Evolutionary conservation across 2,113 vertebrate species (phyloP), one percentile per base, ranked within the genome.

Genomic region (Misgurnus mizolepis): DNA sequence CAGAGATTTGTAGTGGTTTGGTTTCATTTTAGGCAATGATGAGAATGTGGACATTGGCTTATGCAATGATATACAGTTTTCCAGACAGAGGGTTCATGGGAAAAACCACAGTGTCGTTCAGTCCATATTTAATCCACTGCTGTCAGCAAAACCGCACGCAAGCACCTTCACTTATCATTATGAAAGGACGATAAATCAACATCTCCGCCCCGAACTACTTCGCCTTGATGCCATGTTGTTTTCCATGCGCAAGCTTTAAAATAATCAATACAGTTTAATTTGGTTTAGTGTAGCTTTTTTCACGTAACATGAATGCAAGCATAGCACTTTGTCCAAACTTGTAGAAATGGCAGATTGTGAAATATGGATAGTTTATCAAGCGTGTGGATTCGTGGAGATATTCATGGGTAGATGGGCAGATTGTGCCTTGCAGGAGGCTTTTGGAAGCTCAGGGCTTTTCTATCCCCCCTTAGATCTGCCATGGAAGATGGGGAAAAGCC

Each of bases 191-290:
- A 86, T 83, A 82, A 75, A 88, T 87, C 78, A 80, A 76, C 80
- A 14, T 81, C 64, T 78, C 79, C 45, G 79, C 73, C 79, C 72
- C 6, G 67, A 62, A 85, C 40, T 60, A 67, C 71, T 76, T 84
- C 78, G 83, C 40, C 81, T 61, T 34, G 80, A 85, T 60, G 62
- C 7, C 61, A 41, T 75, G 56, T 81, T 74, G 75, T 69, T 78
- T 87, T 85, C 77, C 50, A 40, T 78, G 83, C 15, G 82, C 77
- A 75, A 83, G 60, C 75, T 87, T 88, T 85, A 86, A 83, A 87
- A 89, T 83, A 89, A 88, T 90, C 88, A 83, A 90, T 89, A 89
- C 84, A 86, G 85, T 80, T 82, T 78, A 85, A 22, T 76, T 75
- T 50, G 82, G 62, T 64, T 87, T 83, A 79, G 34, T 53, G 15